Conservation (phyloP, 1,140 invertebrate genomes). For the Caenorhabditis tropicalis region DNA sequence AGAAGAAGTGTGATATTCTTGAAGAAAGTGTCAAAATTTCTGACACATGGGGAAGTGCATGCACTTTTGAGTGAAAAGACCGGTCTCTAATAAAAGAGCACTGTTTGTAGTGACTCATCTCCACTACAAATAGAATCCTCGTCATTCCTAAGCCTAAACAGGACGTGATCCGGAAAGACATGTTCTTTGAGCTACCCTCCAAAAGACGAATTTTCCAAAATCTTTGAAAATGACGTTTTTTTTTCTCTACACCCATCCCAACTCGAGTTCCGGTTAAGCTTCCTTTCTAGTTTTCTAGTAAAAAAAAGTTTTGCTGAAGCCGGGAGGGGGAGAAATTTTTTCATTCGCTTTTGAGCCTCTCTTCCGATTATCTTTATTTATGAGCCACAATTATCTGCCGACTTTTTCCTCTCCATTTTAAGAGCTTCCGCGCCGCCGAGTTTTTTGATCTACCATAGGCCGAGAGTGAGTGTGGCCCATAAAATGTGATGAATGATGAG, state of each 20-base stretch:
- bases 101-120: not conserved
- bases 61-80: not conserved
- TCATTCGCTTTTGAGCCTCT: not conserved
- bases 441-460: constrained; percentile 20
- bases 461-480: not conserved
- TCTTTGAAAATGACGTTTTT: not conserved
- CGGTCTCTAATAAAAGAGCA: too few species aligned
- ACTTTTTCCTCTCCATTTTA: not conserved
- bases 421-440: not conserved
- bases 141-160: not conserved
- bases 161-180: not conserved
- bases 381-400: not conserved
- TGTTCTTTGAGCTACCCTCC: not conserved
- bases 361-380: constrained; percentile 25
- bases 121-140: not conserved
- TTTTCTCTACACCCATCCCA: not conserved
- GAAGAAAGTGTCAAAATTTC: too few species aligned
- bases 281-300: not conserved
- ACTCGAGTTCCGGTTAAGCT: not conserved
- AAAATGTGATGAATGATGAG: not conserved
- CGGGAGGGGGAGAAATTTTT: too few species aligned
- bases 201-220: not conserved
- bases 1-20: too few species aligned
- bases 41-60: not conserved
- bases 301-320: too few species aligned